These are phyloP conservation scores for Penaeus chinensis DNA, from an alignment of 1,140 invertebrate genomes.

Conservation along the genomic window DNA sequence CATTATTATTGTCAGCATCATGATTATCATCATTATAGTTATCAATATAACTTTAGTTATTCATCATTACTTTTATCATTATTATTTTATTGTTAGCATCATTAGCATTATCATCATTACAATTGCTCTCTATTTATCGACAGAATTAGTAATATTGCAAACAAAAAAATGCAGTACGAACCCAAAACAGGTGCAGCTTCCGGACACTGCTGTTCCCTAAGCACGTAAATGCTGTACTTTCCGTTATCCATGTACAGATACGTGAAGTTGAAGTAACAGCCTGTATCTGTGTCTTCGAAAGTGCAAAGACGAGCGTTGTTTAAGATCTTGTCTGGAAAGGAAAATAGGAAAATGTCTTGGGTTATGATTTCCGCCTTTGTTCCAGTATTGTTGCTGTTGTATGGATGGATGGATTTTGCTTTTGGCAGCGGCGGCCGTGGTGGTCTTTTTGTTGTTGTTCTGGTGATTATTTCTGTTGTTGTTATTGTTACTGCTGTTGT, in stretches of 20 bases:
- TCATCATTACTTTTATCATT: no score
- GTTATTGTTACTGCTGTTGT: no score
- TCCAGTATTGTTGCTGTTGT: no score
- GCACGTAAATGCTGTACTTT: conserved; percentile 74
- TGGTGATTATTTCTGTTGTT: no score
- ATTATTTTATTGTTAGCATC: neutral
- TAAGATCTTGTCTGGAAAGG: conserved; percentile 33
- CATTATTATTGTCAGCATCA: no score
- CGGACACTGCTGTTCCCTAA: conserved; percentile 69
- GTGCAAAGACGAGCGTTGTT: conserved; percentile 71
- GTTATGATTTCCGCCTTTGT: no score
- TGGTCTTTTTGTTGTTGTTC: no score
- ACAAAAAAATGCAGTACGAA: conserved; percentile 44
- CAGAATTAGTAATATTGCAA: neutral
- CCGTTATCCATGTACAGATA: conserved; percentile 75
- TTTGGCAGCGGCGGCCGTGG: no score
- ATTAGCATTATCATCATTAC: neutral
- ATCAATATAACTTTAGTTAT: no score
- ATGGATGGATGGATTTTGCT: no score
- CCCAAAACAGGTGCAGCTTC: conserved; percentile 69
- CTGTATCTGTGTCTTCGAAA: conserved; percentile 82
- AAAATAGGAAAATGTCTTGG: neutral
- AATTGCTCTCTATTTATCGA: neutral
- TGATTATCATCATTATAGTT: no score
- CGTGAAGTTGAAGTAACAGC: conserved; percentile 85